phyloP scores from a whole-genome alignment of 2,797 vertebrate species.

The Triplophysa bombifrons region DNA sequence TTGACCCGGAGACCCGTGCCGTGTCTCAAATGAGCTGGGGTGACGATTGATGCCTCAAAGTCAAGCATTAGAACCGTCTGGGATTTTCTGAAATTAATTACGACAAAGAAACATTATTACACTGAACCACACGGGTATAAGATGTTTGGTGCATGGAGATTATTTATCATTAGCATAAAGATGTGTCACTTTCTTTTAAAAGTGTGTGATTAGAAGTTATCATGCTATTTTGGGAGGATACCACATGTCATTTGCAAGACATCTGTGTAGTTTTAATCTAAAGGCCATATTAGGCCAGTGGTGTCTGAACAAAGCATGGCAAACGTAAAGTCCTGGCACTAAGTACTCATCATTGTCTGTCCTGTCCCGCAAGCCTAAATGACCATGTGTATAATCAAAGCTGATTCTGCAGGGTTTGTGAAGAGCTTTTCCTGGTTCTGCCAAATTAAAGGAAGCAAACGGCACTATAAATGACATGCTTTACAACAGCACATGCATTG shows the following conservation, averaged over 20 bases:
- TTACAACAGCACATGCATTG: constrained; percentile 66
- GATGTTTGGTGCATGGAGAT: not conserved
- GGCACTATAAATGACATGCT: constrained; percentile 67
- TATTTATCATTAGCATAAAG: not conserved
- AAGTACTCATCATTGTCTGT: constrained; percentile 22
- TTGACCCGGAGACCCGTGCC: constrained; percentile 11
- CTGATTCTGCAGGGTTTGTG: constrained; percentile 75
- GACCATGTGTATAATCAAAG: constrained; percentile 74
- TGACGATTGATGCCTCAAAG: constrained; percentile 7
- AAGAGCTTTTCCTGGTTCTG: constrained; percentile 63
- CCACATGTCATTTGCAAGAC: not conserved
- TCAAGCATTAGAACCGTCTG: constrained; percentile 20
- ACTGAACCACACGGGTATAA: not conserved
- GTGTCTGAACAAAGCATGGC: constrained; percentile 42
- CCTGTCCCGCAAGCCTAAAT: constrained; percentile 56
- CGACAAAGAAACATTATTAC: constrained; percentile 9
- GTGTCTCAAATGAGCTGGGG: constrained; percentile 5
- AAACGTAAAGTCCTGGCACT: constrained; percentile 60
- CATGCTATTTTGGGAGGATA: not conserved
- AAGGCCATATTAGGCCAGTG: not conserved
- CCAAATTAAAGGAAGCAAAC: constrained; percentile 74
- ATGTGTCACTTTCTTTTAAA: not conserved
- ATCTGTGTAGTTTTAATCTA: constrained; percentile 1
- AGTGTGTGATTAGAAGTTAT: not conserved
- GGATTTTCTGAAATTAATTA: constrained; percentile 1